Conservation (phyloP, 2,797 vertebrate species). For the Myotis vivesi region DNA sequence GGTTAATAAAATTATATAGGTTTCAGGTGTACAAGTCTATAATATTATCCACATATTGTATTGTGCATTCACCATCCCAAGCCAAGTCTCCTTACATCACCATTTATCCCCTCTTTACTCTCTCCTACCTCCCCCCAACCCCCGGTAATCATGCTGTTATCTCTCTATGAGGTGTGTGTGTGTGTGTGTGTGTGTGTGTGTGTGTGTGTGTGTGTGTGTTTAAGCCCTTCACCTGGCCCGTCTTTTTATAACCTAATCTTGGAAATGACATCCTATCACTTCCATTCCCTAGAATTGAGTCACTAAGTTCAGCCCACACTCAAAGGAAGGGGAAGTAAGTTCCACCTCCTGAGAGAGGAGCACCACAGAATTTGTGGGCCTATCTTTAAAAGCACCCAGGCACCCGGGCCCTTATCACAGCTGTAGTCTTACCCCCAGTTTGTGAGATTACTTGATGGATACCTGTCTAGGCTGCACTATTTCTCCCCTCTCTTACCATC, state of each 20-base stretch:
- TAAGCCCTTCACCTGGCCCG: not conserved
- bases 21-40: not conserved
- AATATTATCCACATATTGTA: not conserved
- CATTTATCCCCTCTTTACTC: not conserved
- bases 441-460: not conserved
- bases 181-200: too few species aligned
- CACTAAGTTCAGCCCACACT: not conserved
- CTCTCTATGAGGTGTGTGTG: not conserved
- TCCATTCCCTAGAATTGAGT: not conserved
- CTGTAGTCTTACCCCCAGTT: not conserved
- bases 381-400: not conserved
- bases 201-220: not conserved
- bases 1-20: not conserved
- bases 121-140: not conserved
- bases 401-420: not conserved
- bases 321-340: not conserved
- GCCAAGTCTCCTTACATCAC: not conserved
- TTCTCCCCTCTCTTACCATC: not conserved
- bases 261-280: not conserved
- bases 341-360: not conserved
- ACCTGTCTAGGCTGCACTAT: not conserved
- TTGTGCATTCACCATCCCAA: not conserved
- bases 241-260: not conserved
- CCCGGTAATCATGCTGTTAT: not conserved
- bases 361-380: not conserved